These are phyloP conservation scores for Brachionus koreanus DNA, from an alignment of 1,140 invertebrate species.

Conservation along the genomic window DNA sequence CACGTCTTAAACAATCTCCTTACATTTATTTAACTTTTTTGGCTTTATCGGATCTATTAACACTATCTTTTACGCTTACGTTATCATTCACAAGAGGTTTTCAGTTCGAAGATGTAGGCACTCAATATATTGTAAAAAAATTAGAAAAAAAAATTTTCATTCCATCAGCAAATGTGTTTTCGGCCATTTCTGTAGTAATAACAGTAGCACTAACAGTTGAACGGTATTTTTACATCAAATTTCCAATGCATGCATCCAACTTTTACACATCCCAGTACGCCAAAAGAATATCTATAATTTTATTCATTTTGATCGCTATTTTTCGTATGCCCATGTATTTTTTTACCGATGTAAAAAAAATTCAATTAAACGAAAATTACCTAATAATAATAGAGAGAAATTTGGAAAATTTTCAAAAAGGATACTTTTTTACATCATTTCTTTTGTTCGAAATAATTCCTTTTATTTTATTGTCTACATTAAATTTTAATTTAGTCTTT, in stretches of 20 bases:
- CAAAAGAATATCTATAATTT: not conserved
- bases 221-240: slow-evolving; percentile 47
- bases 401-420: slow-evolving; percentile 21
- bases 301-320: not conserved
- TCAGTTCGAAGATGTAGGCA: slow-evolving; percentile 48
- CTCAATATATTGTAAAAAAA: slow-evolving; percentile 13
- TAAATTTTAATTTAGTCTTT: slow-evolving; percentile 35
- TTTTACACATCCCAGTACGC: slow-evolving; percentile 36
- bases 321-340: slow-evolving; percentile 29
- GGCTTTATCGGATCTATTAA: slow-evolving; percentile 49
- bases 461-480: slow-evolving; percentile 25
- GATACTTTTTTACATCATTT: slow-evolving; percentile 17
- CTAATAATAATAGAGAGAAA: not conserved
- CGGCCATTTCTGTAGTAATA: slow-evolving; percentile 51
- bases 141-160: slow-evolving; percentile 50
- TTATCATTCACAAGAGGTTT: slow-evolving; percentile 46
- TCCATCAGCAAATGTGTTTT: slow-evolving; percentile 51
- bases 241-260: slow-evolving; percentile 35
- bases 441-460: slow-evolving; percentile 39
- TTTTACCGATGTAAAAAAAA: slow-evolving; percentile 19
- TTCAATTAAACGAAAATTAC: not conserved
- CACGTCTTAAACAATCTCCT: slow-evolving; percentile 51
- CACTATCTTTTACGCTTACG: slow-evolving; percentile 49
- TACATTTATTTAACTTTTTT: slow-evolving; percentile 53
- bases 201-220: slow-evolving; percentile 53